A percentile compares a stretch with the other conserved stretches of the same genome.
These are phyloP conservation scores for Diorhabda sublineata DNA, from an alignment of 1,140 invertebrate species.

Conservation along the genomic window DNA sequence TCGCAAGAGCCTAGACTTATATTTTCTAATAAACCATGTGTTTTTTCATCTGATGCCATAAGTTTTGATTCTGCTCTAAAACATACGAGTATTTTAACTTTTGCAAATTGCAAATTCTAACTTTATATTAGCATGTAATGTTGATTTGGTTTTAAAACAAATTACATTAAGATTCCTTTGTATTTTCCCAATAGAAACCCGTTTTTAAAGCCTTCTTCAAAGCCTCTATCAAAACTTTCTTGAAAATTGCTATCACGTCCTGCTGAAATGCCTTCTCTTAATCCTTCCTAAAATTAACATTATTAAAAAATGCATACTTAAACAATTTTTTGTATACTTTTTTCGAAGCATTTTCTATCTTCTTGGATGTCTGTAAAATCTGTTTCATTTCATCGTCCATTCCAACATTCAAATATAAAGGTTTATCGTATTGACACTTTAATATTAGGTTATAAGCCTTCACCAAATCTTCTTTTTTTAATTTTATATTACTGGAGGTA, in stretches of 20 bases:
- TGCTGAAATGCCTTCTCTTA: slow-evolving; percentile 53
- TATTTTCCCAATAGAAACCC: slow-evolving; percentile 41
- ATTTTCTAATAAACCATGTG: slow-evolving; percentile 14
- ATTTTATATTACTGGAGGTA: no score
- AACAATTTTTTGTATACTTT: neutral
- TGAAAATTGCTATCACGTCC: slow-evolving; percentile 54
- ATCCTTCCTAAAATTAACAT: slow-evolving; percentile 48
- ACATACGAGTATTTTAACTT: neutral
- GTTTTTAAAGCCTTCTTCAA: slow-evolving; percentile 33
- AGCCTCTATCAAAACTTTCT: slow-evolving; percentile 55
- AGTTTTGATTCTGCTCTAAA: slow-evolving; percentile 10
- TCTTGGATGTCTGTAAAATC: slow-evolving; percentile 10
- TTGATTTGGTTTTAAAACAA: neutral
- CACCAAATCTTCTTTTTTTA: no score
- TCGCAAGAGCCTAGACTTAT: slow-evolving; percentile 24
- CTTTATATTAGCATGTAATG: neutral
- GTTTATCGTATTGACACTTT: no score
- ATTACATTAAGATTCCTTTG: slow-evolving; percentile 43
- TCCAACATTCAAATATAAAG: neutral
- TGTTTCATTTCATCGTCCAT: slow-evolving; percentile 6
- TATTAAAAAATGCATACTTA: no score
- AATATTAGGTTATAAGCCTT: no score
- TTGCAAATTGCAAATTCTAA: neutral
- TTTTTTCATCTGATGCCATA: neutral
- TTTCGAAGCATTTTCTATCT: slow-evolving; percentile 9